phyloP scores from a whole-genome alignment of 2,888 invertebrate species.

The Drosophila crucigera region DNA sequence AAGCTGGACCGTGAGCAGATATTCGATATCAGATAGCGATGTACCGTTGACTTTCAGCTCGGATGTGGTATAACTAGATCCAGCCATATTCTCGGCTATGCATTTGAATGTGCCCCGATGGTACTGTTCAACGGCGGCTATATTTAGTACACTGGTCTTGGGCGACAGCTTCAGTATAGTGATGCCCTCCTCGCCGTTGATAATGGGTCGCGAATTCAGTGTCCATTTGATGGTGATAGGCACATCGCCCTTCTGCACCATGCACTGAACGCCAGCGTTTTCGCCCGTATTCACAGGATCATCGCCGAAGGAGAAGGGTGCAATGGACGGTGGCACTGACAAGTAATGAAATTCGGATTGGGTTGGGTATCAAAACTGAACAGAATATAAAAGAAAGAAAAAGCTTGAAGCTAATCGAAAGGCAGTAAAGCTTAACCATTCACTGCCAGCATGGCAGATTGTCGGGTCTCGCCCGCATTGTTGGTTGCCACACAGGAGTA shows the following conservation, averaged over 20 bases:
- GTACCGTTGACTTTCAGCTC: conserved; percentile 91
- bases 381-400: conserved; percentile 16
- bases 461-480: conserved; percentile 87
- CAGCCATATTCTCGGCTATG: conserved; percentile 90
- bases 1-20: neutral
- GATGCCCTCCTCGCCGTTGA: conserved; percentile 86
- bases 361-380: conserved; percentile 26
- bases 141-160: conserved; percentile 89
- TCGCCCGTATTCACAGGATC: conserved; percentile 90
- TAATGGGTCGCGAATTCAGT: conserved; percentile 86
- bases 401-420: neutral
- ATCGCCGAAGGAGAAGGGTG: conserved; percentile 90
- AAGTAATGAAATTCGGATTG: conserved; percentile 17
- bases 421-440: conserved; percentile 86
- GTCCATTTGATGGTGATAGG: conserved; percentile 92
- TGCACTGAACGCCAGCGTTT: conserved; percentile 89
- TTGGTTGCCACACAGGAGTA: conserved; percentile 89
- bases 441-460: conserved; percentile 87
- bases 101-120: conserved; percentile 92
- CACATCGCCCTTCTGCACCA: conserved; percentile 91
- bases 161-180: conserved; percentile 87
- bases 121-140: conserved; percentile 88
- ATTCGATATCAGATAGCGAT: neutral
- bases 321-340: conserved; percentile 88
- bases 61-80: conserved; percentile 89